Base-by-base conservation (phyloP, 2,888 invertebrate genomes). In the Agrotis puta region DNA sequence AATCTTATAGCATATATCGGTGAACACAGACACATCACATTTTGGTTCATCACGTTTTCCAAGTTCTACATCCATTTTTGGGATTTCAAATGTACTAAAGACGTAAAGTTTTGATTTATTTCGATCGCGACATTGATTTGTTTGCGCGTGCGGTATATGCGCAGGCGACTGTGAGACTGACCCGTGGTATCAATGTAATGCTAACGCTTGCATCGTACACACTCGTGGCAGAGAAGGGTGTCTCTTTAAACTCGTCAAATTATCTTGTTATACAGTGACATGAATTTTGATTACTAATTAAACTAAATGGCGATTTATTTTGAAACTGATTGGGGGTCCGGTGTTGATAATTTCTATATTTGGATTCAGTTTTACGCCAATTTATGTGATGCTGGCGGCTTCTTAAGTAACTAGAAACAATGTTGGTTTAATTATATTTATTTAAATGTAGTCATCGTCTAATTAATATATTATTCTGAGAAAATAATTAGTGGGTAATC, bases 1-100 rank as follows among this genome's bases (percentile, higher is more conserved):
- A 47, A 88, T 68, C 71, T 70, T 86, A 68, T 72, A 91, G 48
- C 63, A 71, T 57, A 93, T 64, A 69, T 91, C 88, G 69, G 84
- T 68, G 77, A 92, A 93, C 64, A 90, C 87, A 39, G 83, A 77
- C 61, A 81, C 80, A 57, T 77, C 83, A 79, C 76, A 61, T 27
- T 77, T 74, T 6, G 11, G 24, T 57, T 79, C 68, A 67, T 75
- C 72, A 58, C 61, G 13, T 14, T 56, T 66, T 18, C 88, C 90
- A n/a, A 72, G 80, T 86, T 92, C 90, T 1, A 89, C 56, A 57
- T 89, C 89, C 90, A 91, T 91, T 68, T 75, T 74, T 20, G 24
- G 16, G 16, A 57, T 22, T 50, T 18, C 27, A 77, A 51, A 39
- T 24, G 4, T 14, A 33, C n/a, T 56, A n/a, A 57, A 39, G 22